Base-by-base conservation (phyloP, 2,113 vertebrate genomes). In the Balaeniceps rex region DNA sequence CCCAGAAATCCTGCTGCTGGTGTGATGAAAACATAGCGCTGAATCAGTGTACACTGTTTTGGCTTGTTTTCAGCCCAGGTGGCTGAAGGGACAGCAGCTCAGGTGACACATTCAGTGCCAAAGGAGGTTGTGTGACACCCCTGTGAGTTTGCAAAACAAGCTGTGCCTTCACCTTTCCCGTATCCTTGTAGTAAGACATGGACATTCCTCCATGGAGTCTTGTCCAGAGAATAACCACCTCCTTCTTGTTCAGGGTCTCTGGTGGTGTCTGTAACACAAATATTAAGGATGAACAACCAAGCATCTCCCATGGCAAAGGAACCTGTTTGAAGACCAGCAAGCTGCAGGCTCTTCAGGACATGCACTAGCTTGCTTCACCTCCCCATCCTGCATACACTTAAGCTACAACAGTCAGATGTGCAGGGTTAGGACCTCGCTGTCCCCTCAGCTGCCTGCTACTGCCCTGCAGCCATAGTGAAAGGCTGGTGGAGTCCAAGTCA, bases 351-450 rank as follows among this genome's bases (percentile, higher is more conserved):
- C 24, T 55, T 74, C 58, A 71, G 47, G 71, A 76, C 38, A n/a
- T 0, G 0, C 25, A 8, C 9, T 9, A 19, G 11, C 42, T 70
- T 54, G 40, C 31, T 24, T 61, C 49, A 24, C 31, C 68, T 88
- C 49, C 14, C 58, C 22, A 10, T 49, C 42, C 57, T 80, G 70
- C 54, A 74, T 61, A 55, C 44, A 3, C 12, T 66, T 29, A 21
- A 80, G n/a, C 66, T 80, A 28, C 38, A 34, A 23, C 36, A 60
- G 21, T 34, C 7, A 51, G 24, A 79, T 12, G 36, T 34, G 51
- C 61, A 71, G 38, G 33, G 52, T 66, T 49, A 46, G 55, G 25
- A 74, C 10, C 26, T 84, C 16, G 1, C 9, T 61, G 46, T 52
- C 36, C 58, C 26, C 49, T 83, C 77, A 66, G 51, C 69, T 78